Percentiles rank a stretch among this genome's conserved stretches.
Conservation (phyloP, 2,888 invertebrate genomes). For the Acanthoscelides obtectus region DNA sequence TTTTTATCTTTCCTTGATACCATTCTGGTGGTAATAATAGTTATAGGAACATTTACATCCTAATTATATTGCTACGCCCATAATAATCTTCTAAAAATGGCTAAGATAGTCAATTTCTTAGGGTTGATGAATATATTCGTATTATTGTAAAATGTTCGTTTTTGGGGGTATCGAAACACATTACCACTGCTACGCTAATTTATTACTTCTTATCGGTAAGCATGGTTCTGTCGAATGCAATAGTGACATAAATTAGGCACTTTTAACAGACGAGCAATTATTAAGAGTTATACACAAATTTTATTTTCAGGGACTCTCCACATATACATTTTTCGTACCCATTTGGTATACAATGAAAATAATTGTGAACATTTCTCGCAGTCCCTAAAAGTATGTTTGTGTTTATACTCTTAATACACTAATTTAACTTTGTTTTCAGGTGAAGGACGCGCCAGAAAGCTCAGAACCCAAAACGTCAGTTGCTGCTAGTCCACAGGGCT, state of each 20-base stretch:
- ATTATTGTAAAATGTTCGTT: no score
- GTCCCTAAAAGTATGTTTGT: constrained; percentile 31
- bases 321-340: background rate
- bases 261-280: constrained; percentile 14
- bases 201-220: background rate
- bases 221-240: background rate
- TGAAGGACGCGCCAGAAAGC: background rate
- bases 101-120: no score
- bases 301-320: constrained; percentile 22
- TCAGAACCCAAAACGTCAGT: background rate
- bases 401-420: constrained; percentile 35
- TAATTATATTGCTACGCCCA: no score
- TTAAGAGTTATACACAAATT: constrained; percentile 35
- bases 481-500: background rate
- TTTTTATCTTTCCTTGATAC: no score
- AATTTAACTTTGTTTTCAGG: constrained; percentile 21
- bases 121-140: no score
- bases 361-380: background rate
- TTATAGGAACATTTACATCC: no score
- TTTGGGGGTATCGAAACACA: no score
- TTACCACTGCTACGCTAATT: background rate
- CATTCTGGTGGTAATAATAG: no score
- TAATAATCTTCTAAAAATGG: no score
- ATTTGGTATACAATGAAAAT: background rate
- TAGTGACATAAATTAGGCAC: background rate